These are phyloP conservation scores for Luscinia luscinia DNA, from an alignment of 2,797 vertebrate genomes.

Conservation along the genomic window DNA sequence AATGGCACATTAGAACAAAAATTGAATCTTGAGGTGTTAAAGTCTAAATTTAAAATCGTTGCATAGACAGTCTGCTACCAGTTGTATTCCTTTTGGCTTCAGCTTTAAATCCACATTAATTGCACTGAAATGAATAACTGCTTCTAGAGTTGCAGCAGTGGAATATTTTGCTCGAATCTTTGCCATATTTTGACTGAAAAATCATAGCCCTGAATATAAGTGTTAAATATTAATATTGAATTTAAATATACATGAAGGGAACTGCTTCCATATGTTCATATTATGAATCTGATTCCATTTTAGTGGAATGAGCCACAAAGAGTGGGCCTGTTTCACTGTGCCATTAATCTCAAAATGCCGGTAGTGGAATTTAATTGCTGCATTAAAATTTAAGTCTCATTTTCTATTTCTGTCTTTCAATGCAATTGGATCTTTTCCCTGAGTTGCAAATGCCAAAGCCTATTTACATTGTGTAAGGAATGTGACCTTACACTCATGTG, in stretches of 20 bases:
- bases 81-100: not conserved
- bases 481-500: not conserved
- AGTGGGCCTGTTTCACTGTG: not conserved
- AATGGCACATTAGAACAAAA: not conserved
- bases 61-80: not conserved
- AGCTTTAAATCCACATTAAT: slow-evolving; percentile 25
- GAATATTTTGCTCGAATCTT: not conserved
- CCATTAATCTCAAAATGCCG: slow-evolving; percentile 34
- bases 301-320: not conserved
- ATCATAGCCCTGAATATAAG: not conserved
- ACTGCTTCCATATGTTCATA: not conserved
- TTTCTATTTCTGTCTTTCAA: slow-evolving; percentile 30
- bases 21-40: not conserved
- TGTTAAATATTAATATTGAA: slow-evolving; percentile 46
- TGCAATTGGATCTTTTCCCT: not conserved
- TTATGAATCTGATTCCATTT: slow-evolving; percentile 16
- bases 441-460: not conserved
- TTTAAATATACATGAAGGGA: slow-evolving; percentile 40
- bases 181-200: slow-evolving; percentile 35
- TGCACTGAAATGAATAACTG: not conserved
- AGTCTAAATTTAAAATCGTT: slow-evolving; percentile 6
- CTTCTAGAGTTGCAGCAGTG: not conserved
- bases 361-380: slow-evolving; percentile 12
- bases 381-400: slow-evolving; percentile 10
- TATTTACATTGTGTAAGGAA: not conserved